phyloP scores from a whole-genome alignment of 2,888 invertebrate genomes.

The Coleophora deauratella region DNA sequence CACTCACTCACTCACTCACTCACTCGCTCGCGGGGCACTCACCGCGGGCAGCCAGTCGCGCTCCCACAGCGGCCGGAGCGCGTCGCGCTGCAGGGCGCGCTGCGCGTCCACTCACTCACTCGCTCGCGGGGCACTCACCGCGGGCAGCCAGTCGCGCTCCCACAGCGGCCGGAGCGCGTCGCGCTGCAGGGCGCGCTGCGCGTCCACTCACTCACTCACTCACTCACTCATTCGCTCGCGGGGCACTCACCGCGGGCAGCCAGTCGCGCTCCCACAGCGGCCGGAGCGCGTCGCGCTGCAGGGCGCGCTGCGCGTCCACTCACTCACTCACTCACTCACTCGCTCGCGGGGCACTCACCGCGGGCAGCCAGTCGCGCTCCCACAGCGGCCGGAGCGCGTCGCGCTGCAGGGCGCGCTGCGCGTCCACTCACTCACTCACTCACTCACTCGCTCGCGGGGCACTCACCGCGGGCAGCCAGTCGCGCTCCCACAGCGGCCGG shows the following conservation, averaged over 20 bases:
- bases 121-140: conserved; percentile 91
- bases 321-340: too few species aligned
- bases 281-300: conserved; percentile 88
- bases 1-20: too few species aligned
- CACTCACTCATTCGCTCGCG: conserved; percentile 96
- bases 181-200: conserved; percentile 88
- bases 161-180: conserved; percentile 87
- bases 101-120: conserved; percentile 93
- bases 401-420: conserved; percentile 88
- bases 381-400: conserved; percentile 87
- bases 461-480: conserved; percentile 86
- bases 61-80: conserved; percentile 89
- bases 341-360: conserved; percentile 91
- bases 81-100: conserved; percentile 89
- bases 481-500: conserved; percentile 90
- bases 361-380: conserved; percentile 90
- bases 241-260: conserved; percentile 80
- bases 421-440: conserved; percentile 94
- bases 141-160: conserved; percentile 90
- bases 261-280: conserved; percentile 94
- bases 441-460: conserved; percentile 95
- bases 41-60: conserved; percentile 86
- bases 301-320: conserved; percentile 88
- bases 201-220: conserved; percentile 95
- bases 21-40: conserved; percentile 94